Percentiles rank a stretch among this genome's conserved stretches.
Conservation (phyloP, 64 coral and sea anemone genomes). For the Stylophora pistillata region DNA sequence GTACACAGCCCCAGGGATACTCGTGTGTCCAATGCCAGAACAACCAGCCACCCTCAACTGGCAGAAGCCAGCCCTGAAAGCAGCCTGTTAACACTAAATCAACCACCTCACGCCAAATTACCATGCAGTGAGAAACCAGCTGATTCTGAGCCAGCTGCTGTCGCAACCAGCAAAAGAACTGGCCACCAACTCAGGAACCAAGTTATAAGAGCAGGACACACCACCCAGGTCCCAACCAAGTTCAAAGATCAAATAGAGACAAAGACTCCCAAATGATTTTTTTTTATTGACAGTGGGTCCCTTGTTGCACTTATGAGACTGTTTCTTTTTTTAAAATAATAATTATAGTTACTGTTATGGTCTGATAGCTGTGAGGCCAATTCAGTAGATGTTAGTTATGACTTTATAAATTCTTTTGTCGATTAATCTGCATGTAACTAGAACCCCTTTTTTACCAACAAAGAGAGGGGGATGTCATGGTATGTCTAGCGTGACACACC, state of each 20-base stretch:
- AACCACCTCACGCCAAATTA: background rate
- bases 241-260: conserved; percentile 15
- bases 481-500: background rate
- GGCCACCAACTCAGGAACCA: conserved; percentile 21
- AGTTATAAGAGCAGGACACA: background rate
- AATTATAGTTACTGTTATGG: no score
- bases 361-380: background rate
- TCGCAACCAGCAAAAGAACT: background rate
- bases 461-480: conserved; percentile 7
- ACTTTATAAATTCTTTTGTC: background rate
- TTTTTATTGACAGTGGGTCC: conserved; percentile 25
- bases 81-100: no score
- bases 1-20: no score
- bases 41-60: no score
- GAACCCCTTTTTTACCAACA: background rate
- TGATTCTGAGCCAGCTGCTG: background rate
- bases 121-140: conserved; percentile 12
- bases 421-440: no score
- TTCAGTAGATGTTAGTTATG: background rate
- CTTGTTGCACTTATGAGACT: background rate
- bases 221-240: conserved; percentile 6
- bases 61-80: no score
- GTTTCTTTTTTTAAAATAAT: no score
- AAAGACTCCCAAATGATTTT: background rate
- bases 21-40: no score